These are phyloP conservation scores for Ridgeia piscesae DNA, from an alignment of 1,140 invertebrate species.

Conservation along the genomic window DNA sequence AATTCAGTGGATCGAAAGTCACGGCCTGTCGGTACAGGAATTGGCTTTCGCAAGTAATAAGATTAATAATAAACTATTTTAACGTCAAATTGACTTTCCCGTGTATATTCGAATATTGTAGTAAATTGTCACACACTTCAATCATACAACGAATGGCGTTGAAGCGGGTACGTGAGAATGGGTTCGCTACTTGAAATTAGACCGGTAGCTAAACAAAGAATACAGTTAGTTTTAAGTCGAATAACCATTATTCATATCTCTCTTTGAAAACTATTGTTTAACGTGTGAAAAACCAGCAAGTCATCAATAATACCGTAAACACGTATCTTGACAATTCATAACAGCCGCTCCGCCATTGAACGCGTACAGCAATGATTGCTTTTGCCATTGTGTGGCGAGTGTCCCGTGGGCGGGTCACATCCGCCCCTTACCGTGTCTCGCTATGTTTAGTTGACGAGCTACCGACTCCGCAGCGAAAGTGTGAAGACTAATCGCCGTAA, in stretches of 20 bases:
- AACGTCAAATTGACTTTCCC: too few relatives aligned
- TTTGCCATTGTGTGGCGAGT: background rate
- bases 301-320: background rate
- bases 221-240: background rate
- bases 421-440: background rate
- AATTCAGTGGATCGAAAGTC: too few relatives aligned
- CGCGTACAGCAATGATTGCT: background rate
- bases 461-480: background rate
- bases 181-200: background rate
- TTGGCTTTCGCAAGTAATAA: too few relatives aligned
- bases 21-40: too few relatives aligned
- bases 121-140: too few relatives aligned
- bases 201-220: background rate
- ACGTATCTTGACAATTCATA: background rate
- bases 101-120: too few relatives aligned
- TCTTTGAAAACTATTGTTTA: conserved; percentile 1
- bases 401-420: background rate
- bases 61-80: too few relatives aligned
- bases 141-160: too few relatives aligned
- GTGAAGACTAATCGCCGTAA: background rate
- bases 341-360: background rate
- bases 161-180: background rate
- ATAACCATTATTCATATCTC: background rate
- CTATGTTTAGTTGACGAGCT: background rate
- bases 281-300: background rate